Evolutionary conservation across 2,113 vertebrate species (phyloP), one percentile per base, ranked within the genome.

Genomic region (Perca flavescens): DNA sequence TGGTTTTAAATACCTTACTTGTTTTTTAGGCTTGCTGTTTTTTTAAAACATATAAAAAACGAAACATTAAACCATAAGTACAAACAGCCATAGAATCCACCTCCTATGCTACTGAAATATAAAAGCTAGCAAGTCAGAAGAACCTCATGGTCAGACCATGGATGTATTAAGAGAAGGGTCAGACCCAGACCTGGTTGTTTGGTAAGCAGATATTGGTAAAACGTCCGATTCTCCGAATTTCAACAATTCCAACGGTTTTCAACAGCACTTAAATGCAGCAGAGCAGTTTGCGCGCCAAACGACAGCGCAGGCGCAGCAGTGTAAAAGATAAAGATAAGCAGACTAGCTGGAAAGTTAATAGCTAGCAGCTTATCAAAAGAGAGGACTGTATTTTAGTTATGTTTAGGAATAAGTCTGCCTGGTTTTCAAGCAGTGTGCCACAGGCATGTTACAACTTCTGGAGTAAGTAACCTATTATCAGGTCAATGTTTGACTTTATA

Each of bases 361-460:
- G 7, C 43, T 36, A 34, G 22, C 0, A 4, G 2, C 3, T 36
- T 12, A 21, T 53, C 6, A 21, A 11, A 52, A 19, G 19, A 34
- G 10, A 40, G 2, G 15, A 61, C 11, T 46, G 6, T 17, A 11
- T 11, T 2, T 43, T 43, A 11, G 64, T 22, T 2, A 95, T 96
- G 95, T 96, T 96, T 90, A 82, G 28, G 64, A 72, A 77, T 2
- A 95, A 85, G 80, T 87, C 87, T 3, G 95, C 93, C 5, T 96
- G 95, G 95, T 95, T 96, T 86, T 96, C 95, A 1, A 78, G 62
- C n/a, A 95, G 94, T 82, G 95, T 95, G 50, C 75, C 79, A 17
- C 40, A 67, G 50, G 14, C 76, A 3, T n/a, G 54, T 25, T 36
- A 8, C 4, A 56, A 22, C 6, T 93, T 95, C 25, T 96, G 95